These are phyloP conservation scores for Pluvianellus socialis DNA, from an alignment of 2,113 vertebrate species.

Conservation along the genomic window DNA sequence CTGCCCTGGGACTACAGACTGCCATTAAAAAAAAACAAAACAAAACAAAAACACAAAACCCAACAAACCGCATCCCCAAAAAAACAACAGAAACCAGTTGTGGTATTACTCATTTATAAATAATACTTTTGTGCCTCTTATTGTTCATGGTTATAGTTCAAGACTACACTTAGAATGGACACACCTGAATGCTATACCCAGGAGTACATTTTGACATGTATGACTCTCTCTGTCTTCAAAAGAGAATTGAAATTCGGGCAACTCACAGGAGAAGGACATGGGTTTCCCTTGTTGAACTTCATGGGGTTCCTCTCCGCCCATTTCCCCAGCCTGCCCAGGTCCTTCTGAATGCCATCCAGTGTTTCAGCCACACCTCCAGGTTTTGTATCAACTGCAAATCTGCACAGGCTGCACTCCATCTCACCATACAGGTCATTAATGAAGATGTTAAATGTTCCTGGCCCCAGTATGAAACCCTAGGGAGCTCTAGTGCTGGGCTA, in stretches of 20 bases:
- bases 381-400: neutral
- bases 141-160: neutral
- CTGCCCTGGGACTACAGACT: slow-evolving; percentile 71
- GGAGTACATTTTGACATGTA: neutral
- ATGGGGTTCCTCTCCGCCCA: neutral
- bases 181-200: neutral
- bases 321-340: neutral
- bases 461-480: neutral
- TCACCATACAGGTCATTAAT: neutral
- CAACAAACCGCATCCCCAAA: neutral
- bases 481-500: neutral
- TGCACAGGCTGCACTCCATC: neutral
- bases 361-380: neutral
- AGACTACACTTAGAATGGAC: neutral
- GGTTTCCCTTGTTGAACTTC: neutral
- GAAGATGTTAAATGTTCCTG: neutral
- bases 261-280: neutral
- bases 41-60: neutral
- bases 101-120: neutral
- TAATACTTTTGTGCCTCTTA: neutral
- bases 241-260: neutral
- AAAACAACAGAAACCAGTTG: neutral
- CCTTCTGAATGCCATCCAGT: neutral
- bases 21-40: neutral
- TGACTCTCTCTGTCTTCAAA: neutral